Conservation (phyloP, 2,113 vertebrate genomes). For the Melanotaenia duboulayi region DNA sequence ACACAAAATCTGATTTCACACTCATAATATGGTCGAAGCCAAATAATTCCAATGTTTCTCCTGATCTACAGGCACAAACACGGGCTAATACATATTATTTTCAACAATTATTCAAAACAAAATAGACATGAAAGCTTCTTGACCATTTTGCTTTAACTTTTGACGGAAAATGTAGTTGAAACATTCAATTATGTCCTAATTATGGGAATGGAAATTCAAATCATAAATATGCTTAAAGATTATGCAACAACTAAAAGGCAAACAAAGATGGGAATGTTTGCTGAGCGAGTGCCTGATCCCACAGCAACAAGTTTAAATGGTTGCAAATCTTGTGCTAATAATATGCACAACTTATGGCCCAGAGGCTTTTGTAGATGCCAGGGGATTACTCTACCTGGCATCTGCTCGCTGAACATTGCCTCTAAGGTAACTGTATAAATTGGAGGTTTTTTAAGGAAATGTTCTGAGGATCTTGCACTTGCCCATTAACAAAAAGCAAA, state of each 20-base stretch:
- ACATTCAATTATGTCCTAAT: background rate
- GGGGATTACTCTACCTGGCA: background rate
- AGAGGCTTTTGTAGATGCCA: background rate
- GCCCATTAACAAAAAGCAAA: slow-evolving; percentile 70
- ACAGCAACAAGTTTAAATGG: background rate
- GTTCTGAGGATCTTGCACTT: slow-evolving; percentile 82
- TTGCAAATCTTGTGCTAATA: background rate
- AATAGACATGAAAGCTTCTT: background rate
- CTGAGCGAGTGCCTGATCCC: slow-evolving; percentile 68
- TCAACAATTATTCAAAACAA: slow-evolving; percentile 10
- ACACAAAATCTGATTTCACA: background rate
- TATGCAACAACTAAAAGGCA: slow-evolving; percentile 36
- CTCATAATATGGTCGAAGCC: slow-evolving; percentile 6
- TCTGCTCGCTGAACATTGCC: background rate
- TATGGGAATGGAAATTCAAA: slow-evolving; percentile 24
- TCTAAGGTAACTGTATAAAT: background rate
- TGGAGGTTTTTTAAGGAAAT: background rate
- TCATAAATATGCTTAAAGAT: slow-evolving; percentile 47
- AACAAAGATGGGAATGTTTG: slow-evolving; percentile 41
- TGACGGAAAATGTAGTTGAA: slow-evolving; percentile 1
- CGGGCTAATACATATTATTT: slow-evolving; percentile 5
- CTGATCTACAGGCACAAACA: slow-evolving; percentile 69
- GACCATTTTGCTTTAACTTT: slow-evolving; percentile 7
- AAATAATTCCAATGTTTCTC: slow-evolving; percentile 35
- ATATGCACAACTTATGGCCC: background rate